Evolutionary conservation across 2,113 vertebrate species (phyloP), one percentile per base, ranked within the genome.

Genomic region (Eclectus roratus): DNA sequence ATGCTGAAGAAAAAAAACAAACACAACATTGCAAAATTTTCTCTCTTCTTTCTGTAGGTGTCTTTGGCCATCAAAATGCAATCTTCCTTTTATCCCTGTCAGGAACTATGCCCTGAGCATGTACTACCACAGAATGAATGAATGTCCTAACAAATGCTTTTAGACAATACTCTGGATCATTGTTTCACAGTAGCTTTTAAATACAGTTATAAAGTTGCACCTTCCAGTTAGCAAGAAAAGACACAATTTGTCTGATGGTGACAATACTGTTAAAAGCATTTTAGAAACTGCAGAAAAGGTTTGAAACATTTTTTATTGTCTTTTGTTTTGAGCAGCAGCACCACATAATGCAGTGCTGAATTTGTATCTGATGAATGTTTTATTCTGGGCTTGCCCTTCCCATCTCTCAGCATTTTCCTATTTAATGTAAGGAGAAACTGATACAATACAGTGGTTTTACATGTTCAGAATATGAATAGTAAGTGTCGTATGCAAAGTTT

Each of bases 201-300:
- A 91, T 88, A 61, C 24, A 80, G 37, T 94, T 95, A 80, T 60
- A 92, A 80, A 93, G 31, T 85, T 86, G 16, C 35, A 76, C 80
- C 91, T 95, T 88, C 46, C 64, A 88, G 65, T 91, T 89, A 89
- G 73, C 43, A 93, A 90, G 91, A 93, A 91, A 63, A 71, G 46
- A 20, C 61, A 52, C 58, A 14, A 70, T 78, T 94, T 53, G 18
- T 89, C 50, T 80, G 56, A 41, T 39, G 52, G 25, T 33, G 66
- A 27, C 93, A 88, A 77, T 58, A 80, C 18, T 66, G 52, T 58
- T 85, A 61, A 65, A 90, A 84, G 50, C 20, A 19, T 61, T 89
- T 93, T 86, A 52, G 44, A 90, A 85, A 56, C 35, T 52, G 46
- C 39, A 74, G 89, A 91, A 58, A 80, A 33, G 19, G 27, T 49